Base-by-base conservation (phyloP, 2,113 vertebrate genomes). In the Raphicerus campestris region DNA sequence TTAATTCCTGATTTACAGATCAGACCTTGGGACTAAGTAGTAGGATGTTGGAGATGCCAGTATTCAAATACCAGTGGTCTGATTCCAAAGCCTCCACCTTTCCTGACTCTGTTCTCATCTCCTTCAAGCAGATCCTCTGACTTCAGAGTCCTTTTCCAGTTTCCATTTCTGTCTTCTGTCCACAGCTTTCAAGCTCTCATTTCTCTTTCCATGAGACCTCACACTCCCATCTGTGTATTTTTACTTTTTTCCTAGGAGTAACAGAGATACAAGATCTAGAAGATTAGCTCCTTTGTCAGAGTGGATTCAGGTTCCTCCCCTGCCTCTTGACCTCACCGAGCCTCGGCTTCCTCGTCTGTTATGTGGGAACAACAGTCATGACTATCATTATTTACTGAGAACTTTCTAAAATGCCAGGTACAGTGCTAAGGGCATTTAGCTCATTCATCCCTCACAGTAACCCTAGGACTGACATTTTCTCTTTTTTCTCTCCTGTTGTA, bases 391-490 rank as follows among this genome's bases (percentile, higher is more conserved):
- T 47, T 85, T 75, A 63, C n/a, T 89, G 81, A 95, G 94, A 86
- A 75, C 19, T 6, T 81, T 14, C 55, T 93, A 15, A 89, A 42
- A 92, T 70, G 75, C 61, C 93, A 96, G 73, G 66, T 85, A 42
- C 24, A 30, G 0, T 35, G 30, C n/a, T 70, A 28, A 24, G 10
- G 53, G 11, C 42, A 30, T 39, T 88, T 9, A 7, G 17, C 53
- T 61, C 47, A 7, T 80, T 66, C 22, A 61, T 53, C 87, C 49
- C 26, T 32, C 58, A 8, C 35, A 22, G 0, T 83, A 63, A 63
- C 35, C 56, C 10, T 55, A 0, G n/a, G 35, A 19, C 39, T n/a
- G 2, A 51, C 32, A 6, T 85, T 88, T 80, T 22, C 4, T 88
- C 49, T 30, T 47, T 51, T 75, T 55, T 39, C 6, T 81, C 32